phyloP scores from a whole-genome alignment of 2,888 invertebrate genomes.

The Megalurothrips usitatus region DNA sequence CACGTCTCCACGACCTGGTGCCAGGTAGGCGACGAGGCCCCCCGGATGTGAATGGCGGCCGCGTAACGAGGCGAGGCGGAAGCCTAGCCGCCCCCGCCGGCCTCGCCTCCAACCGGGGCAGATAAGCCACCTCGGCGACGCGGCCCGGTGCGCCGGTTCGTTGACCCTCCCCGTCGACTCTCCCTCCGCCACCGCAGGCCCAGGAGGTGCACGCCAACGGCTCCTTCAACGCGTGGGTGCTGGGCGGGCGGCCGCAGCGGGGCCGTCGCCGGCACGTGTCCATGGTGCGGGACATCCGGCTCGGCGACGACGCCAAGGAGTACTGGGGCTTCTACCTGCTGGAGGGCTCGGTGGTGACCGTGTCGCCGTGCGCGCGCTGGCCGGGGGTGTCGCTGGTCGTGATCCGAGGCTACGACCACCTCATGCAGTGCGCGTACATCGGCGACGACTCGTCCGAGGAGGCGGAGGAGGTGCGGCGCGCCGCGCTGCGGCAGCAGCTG shows the following conservation, averaged over 20 bases:
- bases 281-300: constrained; percentile 62
- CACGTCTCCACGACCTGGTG: constrained; percentile 76
- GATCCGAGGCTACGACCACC: constrained; percentile 69
- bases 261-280: constrained; percentile 57
- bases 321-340: constrained; percentile 79
- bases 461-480: constrained; percentile 64
- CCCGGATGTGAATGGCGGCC: too few species aligned
- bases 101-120: too few species aligned
- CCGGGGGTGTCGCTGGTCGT: constrained; percentile 72
- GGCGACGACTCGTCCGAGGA: constrained; percentile 77
- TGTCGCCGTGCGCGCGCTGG: constrained; percentile 73
- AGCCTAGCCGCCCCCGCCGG: too few species aligned
- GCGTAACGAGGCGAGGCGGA: too few species aligned
- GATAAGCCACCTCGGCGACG: too few species aligned
- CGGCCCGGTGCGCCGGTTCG: too few species aligned
- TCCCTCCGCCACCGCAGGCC: constrained; percentile 48
- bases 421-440: constrained; percentile 74
- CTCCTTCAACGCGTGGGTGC: constrained; percentile 70
- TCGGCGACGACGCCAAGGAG: constrained; percentile 77
- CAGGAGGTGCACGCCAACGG: constrained; percentile 66
- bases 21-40: constrained; percentile 56
- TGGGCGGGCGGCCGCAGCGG: constrained; percentile 58
- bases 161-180: too few species aligned
- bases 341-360: constrained; percentile 66
- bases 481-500: constrained; percentile 7